Evolutionary conservation across 2,113 vertebrate species (phyloP).

Genomic region (Natator depressus): DNA sequence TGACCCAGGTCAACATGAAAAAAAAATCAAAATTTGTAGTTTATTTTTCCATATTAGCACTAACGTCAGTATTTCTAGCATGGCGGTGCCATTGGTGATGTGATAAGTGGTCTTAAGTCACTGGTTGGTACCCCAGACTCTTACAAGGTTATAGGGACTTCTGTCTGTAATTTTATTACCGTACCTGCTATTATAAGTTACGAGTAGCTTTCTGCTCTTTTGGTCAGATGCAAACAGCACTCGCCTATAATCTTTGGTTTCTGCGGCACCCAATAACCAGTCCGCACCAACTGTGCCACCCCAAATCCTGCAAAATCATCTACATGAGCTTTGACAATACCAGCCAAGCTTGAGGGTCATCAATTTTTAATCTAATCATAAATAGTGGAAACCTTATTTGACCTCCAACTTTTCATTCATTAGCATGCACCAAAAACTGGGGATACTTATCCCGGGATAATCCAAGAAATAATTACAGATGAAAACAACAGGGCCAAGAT

Average conservation of each 20-base stretch:
- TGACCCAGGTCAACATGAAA: constrained; percentile 28
- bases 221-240: background rate
- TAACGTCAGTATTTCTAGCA: background rate
- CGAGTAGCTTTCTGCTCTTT: background rate
- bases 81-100: background rate
- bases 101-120: background rate
- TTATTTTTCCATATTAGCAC: background rate
- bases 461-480: background rate
- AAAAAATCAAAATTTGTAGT: background rate
- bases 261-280: background rate
- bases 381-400: background rate
- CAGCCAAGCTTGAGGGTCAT: no score
- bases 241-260: background rate
- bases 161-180: background rate
- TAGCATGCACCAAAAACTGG: background rate
- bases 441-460: background rate
- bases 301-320: background rate
- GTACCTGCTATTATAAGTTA: background rate
- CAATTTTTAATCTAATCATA: background rate
- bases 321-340: background rate
- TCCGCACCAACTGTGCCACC: background rate
- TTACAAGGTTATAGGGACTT: background rate
- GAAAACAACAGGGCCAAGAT: background rate
- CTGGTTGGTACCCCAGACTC: background rate
- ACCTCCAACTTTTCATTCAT: background rate